Evolutionary conservation across 2,797 vertebrate species (phyloP).

Genomic region (Acanthurus leucopareius): DNA sequence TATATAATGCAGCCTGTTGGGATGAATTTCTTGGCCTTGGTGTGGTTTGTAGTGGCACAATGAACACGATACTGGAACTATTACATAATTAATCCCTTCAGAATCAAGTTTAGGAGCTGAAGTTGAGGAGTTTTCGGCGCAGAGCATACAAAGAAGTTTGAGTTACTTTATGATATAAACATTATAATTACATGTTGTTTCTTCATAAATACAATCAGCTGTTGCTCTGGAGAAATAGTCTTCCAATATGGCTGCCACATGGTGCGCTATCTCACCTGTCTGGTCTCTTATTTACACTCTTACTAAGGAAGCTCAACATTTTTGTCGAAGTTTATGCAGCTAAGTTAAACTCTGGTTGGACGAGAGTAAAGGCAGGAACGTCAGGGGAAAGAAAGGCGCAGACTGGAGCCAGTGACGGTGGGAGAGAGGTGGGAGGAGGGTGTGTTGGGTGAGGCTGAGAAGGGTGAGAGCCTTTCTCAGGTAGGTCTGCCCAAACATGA

Average conservation of each 20-base stretch:
- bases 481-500: conserved; percentile 83
- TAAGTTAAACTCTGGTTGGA: background rate
- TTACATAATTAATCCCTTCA: background rate
- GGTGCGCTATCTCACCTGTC: background rate
- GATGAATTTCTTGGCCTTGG: background rate
- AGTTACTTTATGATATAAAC: no score
- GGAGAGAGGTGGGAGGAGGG: conserved; percentile 57
- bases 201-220: background rate
- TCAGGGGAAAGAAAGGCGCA: conserved; percentile 19
- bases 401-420: conserved; percentile 33
- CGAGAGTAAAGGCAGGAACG: background rate
- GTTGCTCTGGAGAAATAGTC: no score
- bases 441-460: conserved; percentile 62
- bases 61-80: background rate
- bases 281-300: background rate
- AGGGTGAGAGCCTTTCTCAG: conserved; percentile 76
- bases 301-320: background rate
- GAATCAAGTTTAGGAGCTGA: background rate
- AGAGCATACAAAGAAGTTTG: no score
- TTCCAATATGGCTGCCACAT: conserved; percentile 10
- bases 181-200: background rate
- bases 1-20: background rate
- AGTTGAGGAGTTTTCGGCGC: no score
- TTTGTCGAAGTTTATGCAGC: conserved; percentile 1
- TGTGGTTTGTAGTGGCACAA: background rate